Evolutionary conservation across 1,140 invertebrate genomes (phyloP).

Genomic region (Choristoneura fumiferana): DNA sequence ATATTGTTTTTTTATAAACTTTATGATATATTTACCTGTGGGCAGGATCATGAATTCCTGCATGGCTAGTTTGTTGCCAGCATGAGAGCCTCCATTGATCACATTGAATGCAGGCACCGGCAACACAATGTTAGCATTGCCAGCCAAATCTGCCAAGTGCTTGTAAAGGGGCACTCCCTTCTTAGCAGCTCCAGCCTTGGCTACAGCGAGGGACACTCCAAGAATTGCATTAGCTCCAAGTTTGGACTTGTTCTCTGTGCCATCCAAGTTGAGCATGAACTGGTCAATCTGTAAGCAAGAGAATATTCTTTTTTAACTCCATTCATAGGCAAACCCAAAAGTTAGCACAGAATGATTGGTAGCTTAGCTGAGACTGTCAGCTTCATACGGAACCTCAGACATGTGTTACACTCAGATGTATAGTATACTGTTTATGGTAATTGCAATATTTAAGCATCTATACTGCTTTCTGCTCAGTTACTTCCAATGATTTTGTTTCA

Average conservation of each 20-base stretch:
- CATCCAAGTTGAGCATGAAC: slow-evolving; percentile 95
- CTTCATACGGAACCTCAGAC: too few relatives aligned
- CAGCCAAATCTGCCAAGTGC: slow-evolving; percentile 96
- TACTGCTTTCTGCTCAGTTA: slow-evolving; percentile 91
- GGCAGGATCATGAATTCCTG: slow-evolving; percentile 99
- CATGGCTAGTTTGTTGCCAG: slow-evolving; percentile 99
- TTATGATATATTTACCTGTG: slow-evolving; percentile 73
- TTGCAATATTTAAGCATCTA: not conserved
- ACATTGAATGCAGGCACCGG: slow-evolving; percentile 99
- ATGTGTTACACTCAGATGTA: too few relatives aligned
- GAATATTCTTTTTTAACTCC: too few relatives aligned
- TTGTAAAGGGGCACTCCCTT: slow-evolving; percentile 93
- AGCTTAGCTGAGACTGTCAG: too few relatives aligned
- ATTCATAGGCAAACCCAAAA: too few relatives aligned
- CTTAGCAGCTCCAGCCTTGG: slow-evolving; percentile 97
- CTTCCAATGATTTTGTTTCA: slow-evolving; percentile 91
- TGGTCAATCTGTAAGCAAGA: slow-evolving; percentile 88
- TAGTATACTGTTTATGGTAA: too few relatives aligned
- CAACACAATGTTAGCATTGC: slow-evolving; percentile 93
- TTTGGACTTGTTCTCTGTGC: slow-evolving; percentile 97
- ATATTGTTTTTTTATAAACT: slow-evolving; percentile 3
- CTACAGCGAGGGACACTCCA: slow-evolving; percentile 96
- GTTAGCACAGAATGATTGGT: too few relatives aligned
- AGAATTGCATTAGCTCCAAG: slow-evolving; percentile 99
- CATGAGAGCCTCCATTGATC: slow-evolving; percentile 99